Percentiles rank a stretch among this genome's conserved stretches.
phyloP scores from a whole-genome alignment of 1,140 invertebrate genomes.

The Helicoverpa zea region DNA sequence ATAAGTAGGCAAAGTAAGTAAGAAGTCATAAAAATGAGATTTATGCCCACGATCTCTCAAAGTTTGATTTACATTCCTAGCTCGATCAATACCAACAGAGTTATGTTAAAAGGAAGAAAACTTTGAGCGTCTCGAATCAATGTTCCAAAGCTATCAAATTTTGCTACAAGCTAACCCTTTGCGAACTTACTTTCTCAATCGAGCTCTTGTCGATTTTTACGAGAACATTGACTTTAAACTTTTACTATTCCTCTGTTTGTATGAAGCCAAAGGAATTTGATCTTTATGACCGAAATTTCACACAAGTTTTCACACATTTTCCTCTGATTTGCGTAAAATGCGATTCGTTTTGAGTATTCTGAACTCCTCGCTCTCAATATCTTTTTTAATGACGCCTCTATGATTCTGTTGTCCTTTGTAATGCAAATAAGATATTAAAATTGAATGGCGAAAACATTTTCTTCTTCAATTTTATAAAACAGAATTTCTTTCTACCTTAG shows the following conservation, averaged over 20 bases:
- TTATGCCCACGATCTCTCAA: background rate
- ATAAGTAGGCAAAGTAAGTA: too few species aligned
- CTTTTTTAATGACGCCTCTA: conserved; percentile 6
- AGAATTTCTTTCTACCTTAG: background rate
- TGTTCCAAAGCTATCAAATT: conserved; percentile 15
- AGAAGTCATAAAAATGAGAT: too few species aligned
- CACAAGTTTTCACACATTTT: conserved; percentile 10
- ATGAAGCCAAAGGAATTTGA: conserved; percentile 17
- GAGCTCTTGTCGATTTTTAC: conserved; percentile 34
- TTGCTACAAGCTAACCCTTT: conserved; percentile 16
- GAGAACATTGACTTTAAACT: conserved; percentile 40
- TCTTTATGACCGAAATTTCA: conserved; percentile 5
- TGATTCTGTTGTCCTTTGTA: conserved; percentile 35
- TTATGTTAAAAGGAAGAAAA: conserved; percentile 6
- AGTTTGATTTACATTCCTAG: background rate
- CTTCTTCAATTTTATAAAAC: conserved; percentile 4
- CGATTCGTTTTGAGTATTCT: background rate
- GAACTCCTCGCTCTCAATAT: conserved; percentile 21
- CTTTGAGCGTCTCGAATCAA: background rate
- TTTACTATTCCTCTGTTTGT: conserved; percentile 23
- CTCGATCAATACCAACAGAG: background rate
- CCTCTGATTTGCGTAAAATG: background rate
- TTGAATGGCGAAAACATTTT: background rate
- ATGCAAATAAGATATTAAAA: conserved; percentile 26
- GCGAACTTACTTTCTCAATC: conserved; percentile 26